Evolutionary conservation across 1,140 invertebrate genomes (phyloP).

Genomic region (Drosophila persimilis): DNA sequence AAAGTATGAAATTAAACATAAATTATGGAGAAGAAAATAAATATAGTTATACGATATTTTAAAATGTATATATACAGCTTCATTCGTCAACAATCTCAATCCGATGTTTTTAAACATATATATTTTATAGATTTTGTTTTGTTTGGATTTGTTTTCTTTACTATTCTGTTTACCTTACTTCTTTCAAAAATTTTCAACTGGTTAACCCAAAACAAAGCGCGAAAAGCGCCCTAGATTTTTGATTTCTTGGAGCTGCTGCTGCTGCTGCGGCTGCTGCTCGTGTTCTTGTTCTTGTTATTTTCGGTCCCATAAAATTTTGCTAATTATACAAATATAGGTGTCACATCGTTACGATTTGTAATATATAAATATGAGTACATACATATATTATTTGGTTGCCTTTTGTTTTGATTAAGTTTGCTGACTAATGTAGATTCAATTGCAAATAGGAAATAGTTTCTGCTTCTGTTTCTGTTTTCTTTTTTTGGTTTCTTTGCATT

Average conservation of each 20-base stretch:
- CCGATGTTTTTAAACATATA: conserved; percentile 49
- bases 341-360: conserved; percentile 47
- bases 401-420: conserved; percentile 74
- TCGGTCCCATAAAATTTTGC: conserved; percentile 77
- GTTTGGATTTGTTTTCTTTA: conserved; percentile 16
- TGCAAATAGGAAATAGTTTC: conserved; percentile 67
- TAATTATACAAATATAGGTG: conserved; percentile 73
- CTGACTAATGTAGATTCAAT: conserved; percentile 75
- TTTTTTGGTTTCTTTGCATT: conserved; percentile 38
- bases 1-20: conserved; percentile 65
- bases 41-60: conserved; percentile 77
- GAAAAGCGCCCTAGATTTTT: conserved; percentile 11
- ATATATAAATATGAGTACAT: conserved; percentile 54
- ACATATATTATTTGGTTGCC: conserved; percentile 63
- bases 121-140: conserved; percentile 10
- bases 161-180: conserved; percentile 12
- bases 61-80: conserved; percentile 79
- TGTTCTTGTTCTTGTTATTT: conserved; percentile 43
- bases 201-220: conserved; percentile 45
- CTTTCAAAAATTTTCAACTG: conserved; percentile 23
- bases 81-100: conserved; percentile 75
- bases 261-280: conserved; percentile 4
- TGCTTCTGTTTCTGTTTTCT: conserved; percentile 20
- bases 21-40: conserved; percentile 72
- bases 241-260: conserved; percentile 30